These are phyloP conservation scores for Gymnobelideus leadbeateri DNA, from an alignment of 2,113 vertebrate genomes.

Conservation along the genomic window DNA sequence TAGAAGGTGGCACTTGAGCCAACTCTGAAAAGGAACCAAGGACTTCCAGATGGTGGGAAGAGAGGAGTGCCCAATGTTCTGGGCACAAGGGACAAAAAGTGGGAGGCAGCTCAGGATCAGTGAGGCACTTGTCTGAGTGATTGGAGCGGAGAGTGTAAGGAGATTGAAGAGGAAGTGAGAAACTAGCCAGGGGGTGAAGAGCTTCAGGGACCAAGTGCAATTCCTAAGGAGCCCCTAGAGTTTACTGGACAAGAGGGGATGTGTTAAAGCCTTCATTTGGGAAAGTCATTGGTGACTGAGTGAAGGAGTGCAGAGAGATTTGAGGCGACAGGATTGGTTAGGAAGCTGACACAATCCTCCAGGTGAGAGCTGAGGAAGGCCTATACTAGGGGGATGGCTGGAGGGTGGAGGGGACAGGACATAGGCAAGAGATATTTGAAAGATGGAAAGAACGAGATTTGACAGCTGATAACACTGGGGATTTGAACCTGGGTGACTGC, in stretches of 20 bases:
- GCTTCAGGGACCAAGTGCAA: background rate
- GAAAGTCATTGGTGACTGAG: background rate
- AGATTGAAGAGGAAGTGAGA: background rate
- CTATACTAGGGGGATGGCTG: background rate
- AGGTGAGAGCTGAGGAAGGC: background rate
- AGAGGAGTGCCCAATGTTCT: no score
- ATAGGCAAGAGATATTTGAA: background rate
- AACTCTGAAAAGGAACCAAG: no score
- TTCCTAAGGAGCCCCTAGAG: background rate
- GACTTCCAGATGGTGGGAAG: no score
- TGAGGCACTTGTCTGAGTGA: background rate
- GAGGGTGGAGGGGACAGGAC: background rate
- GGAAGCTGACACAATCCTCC: background rate
- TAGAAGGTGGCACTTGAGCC: no score
- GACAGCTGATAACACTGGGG: background rate
- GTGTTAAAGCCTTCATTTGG: background rate
- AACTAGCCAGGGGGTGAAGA: background rate
- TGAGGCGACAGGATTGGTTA: background rate
- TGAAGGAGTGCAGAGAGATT: background rate
- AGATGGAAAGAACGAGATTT: background rate
- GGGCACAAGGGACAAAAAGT: no score
- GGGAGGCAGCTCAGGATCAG: background rate
- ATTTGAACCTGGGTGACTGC: background rate
- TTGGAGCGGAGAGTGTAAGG: background rate
- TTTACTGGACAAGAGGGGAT: slow-evolving; percentile 5